Base-by-base conservation (phyloP, 2,797 vertebrate species). In the Intellagama lesueurii region DNA sequence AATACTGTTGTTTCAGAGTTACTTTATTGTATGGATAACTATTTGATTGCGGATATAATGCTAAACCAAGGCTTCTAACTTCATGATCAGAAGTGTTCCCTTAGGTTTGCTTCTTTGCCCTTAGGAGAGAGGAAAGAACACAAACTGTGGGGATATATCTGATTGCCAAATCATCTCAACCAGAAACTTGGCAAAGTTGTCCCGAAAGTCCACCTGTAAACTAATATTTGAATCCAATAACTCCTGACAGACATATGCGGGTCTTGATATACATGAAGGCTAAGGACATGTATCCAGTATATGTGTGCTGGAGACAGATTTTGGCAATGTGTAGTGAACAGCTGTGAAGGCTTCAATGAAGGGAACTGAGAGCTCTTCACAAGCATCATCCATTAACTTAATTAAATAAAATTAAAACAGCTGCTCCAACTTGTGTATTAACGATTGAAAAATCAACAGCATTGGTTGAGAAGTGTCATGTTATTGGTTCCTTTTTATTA, bases 401-500 rank as follows among this genome's bases (percentile, higher is more conserved):
- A 56, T 64, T 11, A 47, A 81, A 8, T 47, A 47, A 87, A 28
- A 87, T 52, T 49, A 88, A 87, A 73, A 17, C 9, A 60, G 32
- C 28, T 52, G 35, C 40, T 85, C 60, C 30, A 75, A 76, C 24
- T 68, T 83, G 30, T n/a, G 32, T 47, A 80, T 85, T 79, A 60
- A 56, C n/a, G 8, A 78, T 14, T 60, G 30, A 80, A 32, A 87
- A 89, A 47, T 28, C 32, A 76, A 79, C 12, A 22, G 17, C n/a
- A 56, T 26, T 82, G 26, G 47, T 68, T 70, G 73, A 64, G 75
- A 92, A 91, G 35, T 77, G 90, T 89, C 81, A 86, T 28, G 90
- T 94, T 93, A 89, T 95, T 95, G 87, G 89, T 91, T 95, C 49
- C 35, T 93, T 90, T 93, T 90, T 93, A 95, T 87, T 87, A 82